These are phyloP conservation scores for Bubo bubo DNA, from an alignment of 2,113 vertebrate species.

Conservation along the genomic window DNA sequence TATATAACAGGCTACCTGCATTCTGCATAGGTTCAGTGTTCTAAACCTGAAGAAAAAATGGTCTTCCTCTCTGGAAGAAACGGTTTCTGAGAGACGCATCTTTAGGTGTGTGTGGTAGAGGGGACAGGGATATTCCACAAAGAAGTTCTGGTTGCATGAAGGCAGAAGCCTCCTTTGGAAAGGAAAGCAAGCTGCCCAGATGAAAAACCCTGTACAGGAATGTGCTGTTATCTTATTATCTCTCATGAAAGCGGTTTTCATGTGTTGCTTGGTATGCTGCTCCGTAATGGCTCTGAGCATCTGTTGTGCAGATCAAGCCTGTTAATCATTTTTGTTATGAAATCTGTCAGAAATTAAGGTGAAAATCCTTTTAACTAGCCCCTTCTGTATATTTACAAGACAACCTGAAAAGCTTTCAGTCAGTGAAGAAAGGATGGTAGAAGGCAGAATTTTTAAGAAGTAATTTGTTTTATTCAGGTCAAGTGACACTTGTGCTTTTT, in stretches of 20 bases:
- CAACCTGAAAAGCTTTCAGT: neutral
- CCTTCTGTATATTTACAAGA: neutral
- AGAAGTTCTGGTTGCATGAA: neutral
- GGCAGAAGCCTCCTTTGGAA: neutral
- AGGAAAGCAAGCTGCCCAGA: neutral
- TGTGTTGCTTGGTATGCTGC: neutral
- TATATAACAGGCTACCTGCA: neutral
- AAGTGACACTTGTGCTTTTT: neutral
- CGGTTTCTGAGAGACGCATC: fast-evolving
- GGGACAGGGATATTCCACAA: neutral
- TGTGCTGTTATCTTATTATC: fast-evolving
- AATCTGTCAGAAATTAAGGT: conserved; percentile 20
- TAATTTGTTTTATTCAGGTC: neutral
- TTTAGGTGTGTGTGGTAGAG: neutral
- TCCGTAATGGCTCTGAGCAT: conserved; percentile 1
- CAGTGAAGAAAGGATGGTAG: neutral
- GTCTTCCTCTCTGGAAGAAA: neutral
- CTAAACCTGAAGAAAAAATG: neutral
- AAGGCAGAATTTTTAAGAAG: neutral
- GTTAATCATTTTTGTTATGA: conserved; percentile 7
- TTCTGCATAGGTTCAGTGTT: neutral
- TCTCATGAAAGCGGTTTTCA: neutral
- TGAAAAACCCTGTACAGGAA: neutral
- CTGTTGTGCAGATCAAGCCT: conserved; percentile 16
- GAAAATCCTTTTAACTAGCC: neutral